Base-by-base conservation (phyloP, 2,888 invertebrate genomes). In the Alcis repandata region DNA sequence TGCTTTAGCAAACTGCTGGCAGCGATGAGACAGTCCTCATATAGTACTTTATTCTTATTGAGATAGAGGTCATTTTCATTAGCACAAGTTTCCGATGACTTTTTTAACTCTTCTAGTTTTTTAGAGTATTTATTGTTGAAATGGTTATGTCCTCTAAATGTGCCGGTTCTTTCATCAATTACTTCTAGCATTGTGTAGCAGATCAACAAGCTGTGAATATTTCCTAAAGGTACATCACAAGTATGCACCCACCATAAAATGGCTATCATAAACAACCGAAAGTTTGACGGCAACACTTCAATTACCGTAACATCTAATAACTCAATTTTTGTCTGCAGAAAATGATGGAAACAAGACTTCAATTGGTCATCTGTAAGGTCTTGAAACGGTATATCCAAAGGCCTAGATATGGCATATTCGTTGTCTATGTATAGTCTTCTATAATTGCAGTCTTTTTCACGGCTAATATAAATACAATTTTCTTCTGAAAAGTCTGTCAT, bases 181-280 rank as follows among this genome's bases (percentile, higher is more conserved):
- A 94, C 89, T 67, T 94, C 94, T 54, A 95, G 84, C 77, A 94
- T 88, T 68, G 96, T 86, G 59, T 94, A 93, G 69, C 94, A 93
- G 22, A 96, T 77, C 22, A 95, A 77, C 43, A 96, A 67, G 64
- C 95, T 92, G 76, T 95, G 94, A 13, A 96, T 72, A 79, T 95
- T 94, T 57, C 92, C 79, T 41, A 84, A 68, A 0, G 93, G 87
- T 0, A 91, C 79, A 75, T 82, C 75, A 84, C 89, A 85, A 87
- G 90, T 79, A 68, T 80, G 43, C 75, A 89, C 94, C 95, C 96
- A 95, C 90, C 94, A 96, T 2, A 95, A 81, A 1, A 95, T 75
- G 15, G 94, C 83, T 40, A 95, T 86, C 73, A 96, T 86, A 75
- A 94, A 95, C 36, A 96, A 73, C 79, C 93, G 94, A 94, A 95